A percentile compares a stretch with the other conserved stretches of the same genome.
Evolutionary conservation across 2,797 vertebrate genomes (phyloP).

Genomic region (Triplophysa bombifrons): DNA sequence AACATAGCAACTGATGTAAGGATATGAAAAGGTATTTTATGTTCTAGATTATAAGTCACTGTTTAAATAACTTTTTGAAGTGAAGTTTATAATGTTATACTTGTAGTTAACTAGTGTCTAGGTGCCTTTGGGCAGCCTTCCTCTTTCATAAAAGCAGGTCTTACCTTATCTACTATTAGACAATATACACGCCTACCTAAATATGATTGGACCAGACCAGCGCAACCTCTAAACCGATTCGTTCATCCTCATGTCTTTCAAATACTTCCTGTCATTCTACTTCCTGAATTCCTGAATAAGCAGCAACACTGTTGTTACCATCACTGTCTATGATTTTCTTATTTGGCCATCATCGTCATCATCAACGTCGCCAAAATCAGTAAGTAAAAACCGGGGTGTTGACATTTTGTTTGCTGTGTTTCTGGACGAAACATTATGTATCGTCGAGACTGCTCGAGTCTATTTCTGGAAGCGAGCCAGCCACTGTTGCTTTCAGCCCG

Average conservation of each 20-base stretch:
- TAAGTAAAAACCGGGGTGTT: conserved; percentile 63
- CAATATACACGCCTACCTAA: conserved; percentile 27
- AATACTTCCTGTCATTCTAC: conserved; percentile 5
- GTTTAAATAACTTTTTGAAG: background rate
- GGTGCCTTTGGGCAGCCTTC: background rate
- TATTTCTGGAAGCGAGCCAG: conserved; percentile 36
- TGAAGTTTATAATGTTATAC: background rate
- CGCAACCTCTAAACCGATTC: conserved; percentile 53
- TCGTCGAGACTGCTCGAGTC: conserved; percentile 19
- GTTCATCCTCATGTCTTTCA: conserved; percentile 53
- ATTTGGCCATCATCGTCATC: conserved; percentile 13
- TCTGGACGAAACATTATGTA: background rate
- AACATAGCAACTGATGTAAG: too few species aligned
- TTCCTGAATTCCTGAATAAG: conserved; percentile 71
- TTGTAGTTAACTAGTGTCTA: background rate
- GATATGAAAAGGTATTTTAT: too few species aligned
- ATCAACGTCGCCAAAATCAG: conserved; percentile 58
- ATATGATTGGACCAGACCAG: conserved; percentile 54
- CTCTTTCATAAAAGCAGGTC: background rate
- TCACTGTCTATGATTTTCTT: conserved; percentile 26
- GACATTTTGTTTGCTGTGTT: background rate
- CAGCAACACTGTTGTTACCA: conserved; percentile 14
- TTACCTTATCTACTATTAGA: conserved; percentile 27
- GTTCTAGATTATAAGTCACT: too few species aligned
- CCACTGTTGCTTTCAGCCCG: conserved; percentile 29